Evolutionary conservation across 2,888 invertebrate genomes (phyloP).

Genomic region (Caenorhabditis panamensis): DNA sequence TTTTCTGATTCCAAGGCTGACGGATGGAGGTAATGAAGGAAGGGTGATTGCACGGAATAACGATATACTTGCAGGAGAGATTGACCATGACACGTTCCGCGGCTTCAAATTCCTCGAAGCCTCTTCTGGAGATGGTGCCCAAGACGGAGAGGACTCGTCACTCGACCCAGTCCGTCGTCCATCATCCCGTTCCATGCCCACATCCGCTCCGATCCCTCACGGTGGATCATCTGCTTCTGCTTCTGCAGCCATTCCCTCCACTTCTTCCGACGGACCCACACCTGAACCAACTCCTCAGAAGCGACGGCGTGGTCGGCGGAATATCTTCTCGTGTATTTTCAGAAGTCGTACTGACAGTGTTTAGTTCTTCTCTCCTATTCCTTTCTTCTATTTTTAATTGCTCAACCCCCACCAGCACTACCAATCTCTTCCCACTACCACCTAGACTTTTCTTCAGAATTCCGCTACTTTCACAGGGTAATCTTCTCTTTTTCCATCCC

Average conservation of each 20-base stretch:
- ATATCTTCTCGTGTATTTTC: conserved; percentile 36
- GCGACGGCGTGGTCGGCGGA: conserved; percentile 1
- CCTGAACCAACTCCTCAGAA: not conserved
- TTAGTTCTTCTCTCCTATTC: not conserved
- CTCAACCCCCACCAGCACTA: not conserved
- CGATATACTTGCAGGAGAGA: conserved; percentile 28
- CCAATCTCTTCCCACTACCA: not conserved
- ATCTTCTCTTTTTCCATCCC: not conserved
- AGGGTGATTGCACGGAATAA: not conserved
- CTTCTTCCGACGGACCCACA: not conserved
- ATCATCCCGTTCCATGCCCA: conserved; percentile 39
- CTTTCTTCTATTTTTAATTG: not conserved
- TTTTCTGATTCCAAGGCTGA: not conserved
- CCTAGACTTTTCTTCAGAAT: not conserved
- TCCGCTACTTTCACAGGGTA: not conserved
- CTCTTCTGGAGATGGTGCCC: not conserved
- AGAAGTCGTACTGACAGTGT: conserved; percentile 23
- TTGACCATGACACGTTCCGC: conserved; percentile 30
- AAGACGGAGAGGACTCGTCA: not conserved
- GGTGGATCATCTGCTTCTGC: not conserved
- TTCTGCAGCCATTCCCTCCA: not conserved
- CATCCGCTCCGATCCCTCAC: conserved; percentile 20
- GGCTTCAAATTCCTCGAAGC: conserved; percentile 38
- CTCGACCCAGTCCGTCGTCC: conserved; percentile 15
- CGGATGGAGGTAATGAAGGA: conserved; percentile 19